Percentiles rank a stretch among this genome's conserved stretches.
phyloP scores from a whole-genome alignment of 2,113 vertebrate species.

The Chloebia gouldiae region DNA sequence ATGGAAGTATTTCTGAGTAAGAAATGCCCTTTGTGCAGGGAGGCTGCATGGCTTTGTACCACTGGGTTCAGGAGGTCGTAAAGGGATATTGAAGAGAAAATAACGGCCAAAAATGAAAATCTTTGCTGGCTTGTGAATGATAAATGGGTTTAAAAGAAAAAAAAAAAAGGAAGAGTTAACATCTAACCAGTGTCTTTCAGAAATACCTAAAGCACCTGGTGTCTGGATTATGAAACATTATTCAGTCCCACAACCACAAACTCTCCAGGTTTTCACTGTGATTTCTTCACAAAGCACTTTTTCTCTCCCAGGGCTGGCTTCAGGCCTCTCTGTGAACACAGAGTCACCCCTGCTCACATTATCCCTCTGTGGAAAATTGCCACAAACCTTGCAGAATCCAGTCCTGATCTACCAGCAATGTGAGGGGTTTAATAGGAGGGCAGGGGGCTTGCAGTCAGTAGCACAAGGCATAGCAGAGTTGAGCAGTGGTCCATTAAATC shows the following conservation, averaged over 20 bases:
- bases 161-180: neutral
- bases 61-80: neutral
- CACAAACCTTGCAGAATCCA: conserved; percentile 24
- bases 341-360: conserved; percentile 16
- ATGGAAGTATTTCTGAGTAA: neutral
- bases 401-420: neutral
- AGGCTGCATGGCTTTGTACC: neutral
- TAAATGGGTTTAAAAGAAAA: neutral
- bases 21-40: neutral
- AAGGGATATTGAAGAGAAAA: neutral
- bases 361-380: conserved; percentile 56
- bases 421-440: conserved; percentile 46
- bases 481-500: conserved; percentile 69
- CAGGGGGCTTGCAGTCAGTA: conserved; percentile 49
- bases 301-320: neutral
- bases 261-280: neutral
- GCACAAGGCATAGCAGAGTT: conserved; percentile 56
- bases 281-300: neutral
- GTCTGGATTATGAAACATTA: neutral
- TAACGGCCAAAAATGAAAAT: neutral
- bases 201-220: conserved; percentile 1
- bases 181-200: neutral
- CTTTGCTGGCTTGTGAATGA: neutral
- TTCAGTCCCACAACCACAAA: neutral
- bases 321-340: conserved; percentile 15